Base-by-base conservation (phyloP, 2,888 invertebrate genomes). In the Melanchra persicariae region DNA sequence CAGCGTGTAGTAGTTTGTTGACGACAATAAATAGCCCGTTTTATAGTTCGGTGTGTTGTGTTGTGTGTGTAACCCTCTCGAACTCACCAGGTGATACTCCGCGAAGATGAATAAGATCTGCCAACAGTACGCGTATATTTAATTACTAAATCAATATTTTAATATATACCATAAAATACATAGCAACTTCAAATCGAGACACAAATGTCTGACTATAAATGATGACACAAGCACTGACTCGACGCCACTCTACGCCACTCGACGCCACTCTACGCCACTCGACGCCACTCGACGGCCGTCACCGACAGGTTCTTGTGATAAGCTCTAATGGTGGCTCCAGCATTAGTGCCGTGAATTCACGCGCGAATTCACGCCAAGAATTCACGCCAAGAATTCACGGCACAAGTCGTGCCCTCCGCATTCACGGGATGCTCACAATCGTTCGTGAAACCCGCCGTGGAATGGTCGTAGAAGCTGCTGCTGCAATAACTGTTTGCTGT, bases 251-350 rank as follows among this genome's bases (percentile, higher is more conserved):
- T n/a, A n/a, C n/a, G n/a, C n/a, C n/a, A n/a, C n/a, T n/a, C n/a
- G n/a, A n/a, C n/a, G n/a, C n/a, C n/a, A n/a, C n/a, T n/a, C n/a
- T n/a, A n/a, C n/a, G n/a, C n/a, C n/a, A n/a, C n/a, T n/a, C n/a
- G n/a, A n/a, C n/a, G n/a, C n/a, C n/a, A n/a, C n/a, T n/a, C n/a
- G 26, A 9, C 26, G 9, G 22, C 26, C 10, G 24, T 24, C n/a
- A 17, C 9, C 34, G 26, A 74, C 52, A 74, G 37, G 45, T 45
- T 65, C 37, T 6, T 34, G 22, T 37, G 37, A 45, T 45, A 30
- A 71, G 43, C 52, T 74, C 24, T 45, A 63, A 74, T 52, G 43
- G 43, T 15, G 34, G 24, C 74, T 51, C 74, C 43, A 63, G 51
- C 24, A 9, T 15, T n/a, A n/a, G n/a, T n/a, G n/a, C n/a, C n/a